Percentiles rank a stretch among this genome's conserved stretches.
These are phyloP conservation scores for Bungarus multicinctus DNA, from an alignment of 2,113 vertebrate genomes.

Conservation along the genomic window DNA sequence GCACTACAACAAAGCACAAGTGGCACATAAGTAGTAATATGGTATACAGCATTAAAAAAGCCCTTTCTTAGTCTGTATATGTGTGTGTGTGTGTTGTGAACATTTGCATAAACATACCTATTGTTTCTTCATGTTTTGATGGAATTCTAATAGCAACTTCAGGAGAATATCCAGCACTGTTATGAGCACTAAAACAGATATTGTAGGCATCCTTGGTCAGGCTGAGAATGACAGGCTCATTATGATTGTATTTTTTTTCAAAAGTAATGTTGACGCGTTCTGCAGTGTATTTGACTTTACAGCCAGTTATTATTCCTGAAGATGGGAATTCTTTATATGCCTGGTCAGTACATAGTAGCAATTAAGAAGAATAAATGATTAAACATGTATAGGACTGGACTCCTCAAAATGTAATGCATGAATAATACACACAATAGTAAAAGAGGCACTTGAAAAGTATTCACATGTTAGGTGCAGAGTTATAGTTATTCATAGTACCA, in stretches of 20 bases:
- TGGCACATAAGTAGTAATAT: background rate
- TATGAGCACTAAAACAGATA: conserved; percentile 62
- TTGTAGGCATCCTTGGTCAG: conserved; percentile 52
- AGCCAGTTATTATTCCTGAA: conserved; percentile 61
- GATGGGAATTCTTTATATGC: conserved; percentile 32
- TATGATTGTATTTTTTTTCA: conserved; percentile 17
- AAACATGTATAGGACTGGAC: background rate
- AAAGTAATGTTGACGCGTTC: conserved; percentile 38
- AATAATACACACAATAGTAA: background rate
- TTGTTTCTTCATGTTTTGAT: conserved; percentile 58
- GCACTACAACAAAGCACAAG: background rate
- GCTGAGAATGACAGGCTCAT: conserved; percentile 37
- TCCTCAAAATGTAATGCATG: background rate
- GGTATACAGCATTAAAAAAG: background rate
- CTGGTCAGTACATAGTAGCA: conserved; percentile 28
- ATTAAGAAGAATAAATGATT: background rate
- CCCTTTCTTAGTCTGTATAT: background rate
- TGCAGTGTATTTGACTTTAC: conserved; percentile 64
- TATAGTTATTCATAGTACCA: background rate
- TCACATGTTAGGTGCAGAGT: background rate
- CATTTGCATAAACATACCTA: background rate
- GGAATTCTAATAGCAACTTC: conserved; percentile 68
- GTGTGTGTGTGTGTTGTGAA: background rate
- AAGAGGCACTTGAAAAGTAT: background rate
- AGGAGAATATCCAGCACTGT: conserved; percentile 66